phyloP scores from a whole-genome alignment of 2,797 vertebrate species.

The Liasis olivaceus region DNA sequence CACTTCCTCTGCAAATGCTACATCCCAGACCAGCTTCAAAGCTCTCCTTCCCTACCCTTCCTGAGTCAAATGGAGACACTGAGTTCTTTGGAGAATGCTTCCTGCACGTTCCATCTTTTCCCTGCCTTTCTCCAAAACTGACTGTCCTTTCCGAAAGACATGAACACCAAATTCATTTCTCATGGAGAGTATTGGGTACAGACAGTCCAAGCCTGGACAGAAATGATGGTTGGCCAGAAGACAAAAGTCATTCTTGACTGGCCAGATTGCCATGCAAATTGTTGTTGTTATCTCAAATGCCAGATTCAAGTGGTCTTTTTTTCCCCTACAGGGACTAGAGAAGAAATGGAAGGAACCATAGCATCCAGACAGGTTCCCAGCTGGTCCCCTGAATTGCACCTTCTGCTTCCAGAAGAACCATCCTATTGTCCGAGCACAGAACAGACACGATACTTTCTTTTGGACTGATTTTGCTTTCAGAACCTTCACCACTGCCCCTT shows the following conservation, averaged over 20 bases:
- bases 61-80: background rate
- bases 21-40: background rate
- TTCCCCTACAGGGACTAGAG: slow-evolving; percentile 57
- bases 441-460: background rate
- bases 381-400: slow-evolving; percentile 45
- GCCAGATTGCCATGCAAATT: background rate
- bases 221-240: background rate
- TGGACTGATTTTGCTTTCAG: slow-evolving; percentile 6
- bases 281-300: background rate
- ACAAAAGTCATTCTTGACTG: background rate
- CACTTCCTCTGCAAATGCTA: slow-evolving; percentile 11
- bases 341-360: slow-evolving; percentile 61
- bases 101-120: background rate
- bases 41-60: background rate
- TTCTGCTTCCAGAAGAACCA: slow-evolving; percentile 63
- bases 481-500: background rate
- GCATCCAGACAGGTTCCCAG: slow-evolving; percentile 60
- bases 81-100: background rate
- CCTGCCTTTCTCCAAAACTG: background rate
- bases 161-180: background rate
- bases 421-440: slow-evolving; percentile 41
- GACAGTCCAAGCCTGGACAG: background rate
- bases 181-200: background rate
- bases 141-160: background rate
- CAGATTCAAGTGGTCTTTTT: background rate